Base-by-base conservation (phyloP, 1,140 invertebrate species). In the Drosophila hydei region DNA sequence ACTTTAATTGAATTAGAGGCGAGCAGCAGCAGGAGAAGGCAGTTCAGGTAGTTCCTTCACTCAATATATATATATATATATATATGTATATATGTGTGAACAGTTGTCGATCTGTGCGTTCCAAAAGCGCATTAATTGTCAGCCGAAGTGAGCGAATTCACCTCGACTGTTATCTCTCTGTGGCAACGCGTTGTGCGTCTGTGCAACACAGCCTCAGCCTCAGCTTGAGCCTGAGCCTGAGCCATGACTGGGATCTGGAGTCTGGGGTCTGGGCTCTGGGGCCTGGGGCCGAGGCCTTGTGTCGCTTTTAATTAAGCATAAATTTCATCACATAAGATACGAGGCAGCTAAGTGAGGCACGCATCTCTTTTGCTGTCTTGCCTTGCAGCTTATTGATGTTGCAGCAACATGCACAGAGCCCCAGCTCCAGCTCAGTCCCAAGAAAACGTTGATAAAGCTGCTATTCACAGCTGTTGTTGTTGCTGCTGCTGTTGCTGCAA, bases 281-380 rank as follows among this genome's bases (percentile, higher is more conserved):
- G 21, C 27, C 27, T 30, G 27, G 30, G 18, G 33, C 62, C 70
- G 30, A 11, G 18, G 69, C 76, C 75, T 79, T 81, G 75, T 89
- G 88, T 90, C 83, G 81, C 80, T 88, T 90, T 90, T 90, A 90
- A 90, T 90, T 90, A 90, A 89, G 89, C 89, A 90, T 90, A 90
- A 90, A 90, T 90, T 90, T 87, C 77, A 85, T 89, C 85, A 81
- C 89, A 75, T 75, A 77, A 85, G 89, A 90, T 89, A 90, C 72
- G 75, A 87, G 58, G 55, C 64, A 77, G 54, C 36, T 30, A 55
- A 70, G 59, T 56, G 67, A 62, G 67, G 75, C 81, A 87, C 81
- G 81, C 81, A 87, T 78, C 56, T 65, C 64, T 14, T 11, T 16
- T 27, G 48, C 27, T 27, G 43, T 7, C 43, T 5, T 42, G 43